Evolutionary conservation across 2,888 invertebrate species (phyloP), one percentile per base, ranked within the genome.

Genomic region (Caenorhabditis sp.): DNA sequence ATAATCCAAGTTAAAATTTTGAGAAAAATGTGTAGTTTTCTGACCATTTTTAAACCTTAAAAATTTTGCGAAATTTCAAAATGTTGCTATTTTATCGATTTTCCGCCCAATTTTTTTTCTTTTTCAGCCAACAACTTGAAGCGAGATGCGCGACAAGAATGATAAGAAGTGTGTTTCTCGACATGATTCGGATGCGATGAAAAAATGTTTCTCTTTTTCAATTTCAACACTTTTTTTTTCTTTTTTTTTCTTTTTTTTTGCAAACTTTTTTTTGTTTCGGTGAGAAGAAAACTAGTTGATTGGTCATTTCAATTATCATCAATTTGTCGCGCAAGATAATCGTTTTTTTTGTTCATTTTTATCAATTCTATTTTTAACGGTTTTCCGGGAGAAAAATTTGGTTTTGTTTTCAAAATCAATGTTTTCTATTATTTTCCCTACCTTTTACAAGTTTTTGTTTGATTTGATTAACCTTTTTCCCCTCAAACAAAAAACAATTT

Each of bases 151-250:
- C 21, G 21, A 54, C 61, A 14, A 43, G 70, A 37, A 37, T 62
- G n/a, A 54, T 51, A 17, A 55, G 70, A 27, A 66, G 70, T 60
- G 60, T 62, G 31, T 66, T 71, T 62, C 58, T 71, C 58, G 66
- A 66, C 19, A 26, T 66, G 49, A 62, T 70, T 54, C 69, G 58
- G n/a, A 70, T 70, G 69, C 43, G 43, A 43, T 43, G 43, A 43
- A 10, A 14, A 10, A 10, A 43, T 43, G 12, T 43, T 43, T 17
- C 43, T 4, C 27, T 23, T 51, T 23, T 26, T 26, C 27, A 21
- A n/a, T 51, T 26, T 5, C 55, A 26, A 5, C 8, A 43, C 6
- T 50, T 24, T 61, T 49, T 60, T 37, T 43, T 50, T 27, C 51
- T 14, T 10, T 59, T 59, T 36, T 36, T 37, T 8, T 19, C 14